Evolutionary conservation across 2,113 vertebrate species (phyloP).

Genomic region (Onychorhynchus coronatus): DNA sequence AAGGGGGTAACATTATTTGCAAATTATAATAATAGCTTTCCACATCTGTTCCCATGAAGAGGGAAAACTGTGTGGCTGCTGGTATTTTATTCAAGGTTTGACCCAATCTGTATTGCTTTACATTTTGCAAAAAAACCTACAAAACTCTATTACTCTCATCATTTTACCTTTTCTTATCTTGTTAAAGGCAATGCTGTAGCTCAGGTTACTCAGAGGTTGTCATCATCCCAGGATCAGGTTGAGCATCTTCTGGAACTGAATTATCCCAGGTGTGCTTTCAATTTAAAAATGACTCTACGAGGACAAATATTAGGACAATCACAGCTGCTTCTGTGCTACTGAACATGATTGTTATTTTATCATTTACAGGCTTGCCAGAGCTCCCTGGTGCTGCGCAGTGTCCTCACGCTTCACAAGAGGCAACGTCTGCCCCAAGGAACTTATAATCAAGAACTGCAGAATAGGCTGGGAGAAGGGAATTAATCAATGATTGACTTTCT

Average conservation of each 20-base stretch:
- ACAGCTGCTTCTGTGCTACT: conserved; percentile 21
- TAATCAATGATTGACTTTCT: conserved; percentile 42
- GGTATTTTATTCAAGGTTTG: conserved; percentile 27
- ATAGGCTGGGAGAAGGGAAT: conserved; percentile 15
- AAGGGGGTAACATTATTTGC: conserved; percentile 46
- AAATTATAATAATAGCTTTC: conserved; percentile 59
- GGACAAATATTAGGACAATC: conserved; percentile 52
- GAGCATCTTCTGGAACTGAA: conserved; percentile 10
- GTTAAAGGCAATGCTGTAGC: not conserved
- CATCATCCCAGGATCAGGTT: not conserved
- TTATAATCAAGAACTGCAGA: not conserved
- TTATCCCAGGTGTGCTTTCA: conserved; percentile 43
- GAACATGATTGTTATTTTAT: conserved; percentile 29
- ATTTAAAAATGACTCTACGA: conserved; percentile 34
- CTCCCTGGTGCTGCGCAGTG: not conserved
- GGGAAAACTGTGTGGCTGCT: conserved; percentile 21
- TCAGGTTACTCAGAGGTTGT: not conserved
- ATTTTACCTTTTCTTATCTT: not conserved
- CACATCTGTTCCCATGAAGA: conserved; percentile 45
- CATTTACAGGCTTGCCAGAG: not conserved
- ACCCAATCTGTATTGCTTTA: not conserved
- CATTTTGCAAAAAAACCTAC: not conserved
- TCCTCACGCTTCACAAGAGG: not conserved
- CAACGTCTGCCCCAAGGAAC: not conserved
- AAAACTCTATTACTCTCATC: not conserved